phyloP scores from a whole-genome alignment of 2,113 vertebrate genomes.

The Copsychus sechellarum region DNA sequence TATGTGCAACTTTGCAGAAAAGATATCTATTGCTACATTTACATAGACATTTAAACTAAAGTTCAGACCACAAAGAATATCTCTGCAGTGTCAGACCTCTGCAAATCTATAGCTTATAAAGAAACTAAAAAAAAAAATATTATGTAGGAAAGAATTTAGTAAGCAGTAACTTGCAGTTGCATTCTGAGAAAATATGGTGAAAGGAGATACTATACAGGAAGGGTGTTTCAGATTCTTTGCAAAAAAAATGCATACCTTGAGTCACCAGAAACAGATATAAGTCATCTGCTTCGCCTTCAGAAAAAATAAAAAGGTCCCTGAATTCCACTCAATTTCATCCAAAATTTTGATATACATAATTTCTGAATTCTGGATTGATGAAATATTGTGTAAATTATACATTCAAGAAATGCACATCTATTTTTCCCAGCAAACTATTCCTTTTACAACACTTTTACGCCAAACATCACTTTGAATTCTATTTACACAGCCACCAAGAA shows the following conservation, averaged over 20 bases:
- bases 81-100: background rate
- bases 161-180: background rate
- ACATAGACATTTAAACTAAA: background rate
- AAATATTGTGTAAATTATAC: background rate
- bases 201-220: background rate
- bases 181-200: background rate
- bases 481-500: background rate
- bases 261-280: background rate
- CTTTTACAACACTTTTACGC: background rate
- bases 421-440: background rate
- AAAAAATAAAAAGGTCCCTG: background rate
- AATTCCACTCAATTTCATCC: background rate
- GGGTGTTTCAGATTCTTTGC: background rate
- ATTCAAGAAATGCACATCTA: background rate
- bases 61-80: background rate
- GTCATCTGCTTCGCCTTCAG: background rate
- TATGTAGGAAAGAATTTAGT: background rate
- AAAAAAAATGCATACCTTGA: background rate
- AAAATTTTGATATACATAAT: background rate
- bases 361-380: background rate
- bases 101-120: background rate
- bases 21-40: background rate
- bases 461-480: background rate
- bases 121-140: background rate
- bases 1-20: background rate